A percentile compares a stretch with the other conserved stretches of the same genome.
These are phyloP conservation scores for Hippocampus mohnikei DNA, from an alignment of 2,113 vertebrate species.

Conservation along the genomic window DNA sequence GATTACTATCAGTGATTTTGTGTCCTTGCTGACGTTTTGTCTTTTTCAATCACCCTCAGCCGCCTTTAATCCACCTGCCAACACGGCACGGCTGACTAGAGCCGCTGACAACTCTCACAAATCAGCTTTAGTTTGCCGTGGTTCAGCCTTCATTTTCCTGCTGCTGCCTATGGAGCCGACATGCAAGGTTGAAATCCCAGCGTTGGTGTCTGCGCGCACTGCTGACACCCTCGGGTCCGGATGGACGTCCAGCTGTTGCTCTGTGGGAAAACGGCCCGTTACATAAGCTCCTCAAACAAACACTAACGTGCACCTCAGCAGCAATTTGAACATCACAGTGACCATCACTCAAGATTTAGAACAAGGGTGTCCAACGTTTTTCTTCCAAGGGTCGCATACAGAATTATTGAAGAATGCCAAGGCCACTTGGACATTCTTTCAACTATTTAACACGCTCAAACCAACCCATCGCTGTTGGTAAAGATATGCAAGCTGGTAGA, in stretches of 20 bases:
- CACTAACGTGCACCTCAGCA: conserved; percentile 16
- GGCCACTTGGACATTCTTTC: no score
- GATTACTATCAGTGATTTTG: not conserved
- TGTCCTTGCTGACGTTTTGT: not conserved
- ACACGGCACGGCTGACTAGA: not conserved
- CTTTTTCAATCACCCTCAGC: conserved; percentile 2
- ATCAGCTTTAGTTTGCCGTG: not conserved
- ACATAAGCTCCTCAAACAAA: conserved; percentile 46
- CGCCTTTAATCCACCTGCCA: conserved; percentile 9
- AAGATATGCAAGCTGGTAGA: no score
- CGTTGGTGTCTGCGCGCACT: not conserved
- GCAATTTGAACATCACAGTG: conserved; percentile 16
- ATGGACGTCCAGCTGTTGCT: conserved; percentile 48
- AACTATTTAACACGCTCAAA: no score
- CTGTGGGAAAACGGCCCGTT: conserved; percentile 38
- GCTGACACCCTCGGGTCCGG: conserved; percentile 13
- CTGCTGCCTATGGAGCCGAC: not conserved
- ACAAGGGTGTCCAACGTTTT: not conserved
- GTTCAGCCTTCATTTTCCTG: not conserved
- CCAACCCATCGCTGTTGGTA: no score
- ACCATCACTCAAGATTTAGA: not conserved
- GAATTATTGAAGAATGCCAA: not conserved
- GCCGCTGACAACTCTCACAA: not conserved
- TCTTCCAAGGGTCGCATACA: not conserved
- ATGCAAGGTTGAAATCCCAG: conserved; percentile 11